Base-by-base conservation (phyloP, 1,140 invertebrate genomes). In the Saccostrea glomerata region DNA sequence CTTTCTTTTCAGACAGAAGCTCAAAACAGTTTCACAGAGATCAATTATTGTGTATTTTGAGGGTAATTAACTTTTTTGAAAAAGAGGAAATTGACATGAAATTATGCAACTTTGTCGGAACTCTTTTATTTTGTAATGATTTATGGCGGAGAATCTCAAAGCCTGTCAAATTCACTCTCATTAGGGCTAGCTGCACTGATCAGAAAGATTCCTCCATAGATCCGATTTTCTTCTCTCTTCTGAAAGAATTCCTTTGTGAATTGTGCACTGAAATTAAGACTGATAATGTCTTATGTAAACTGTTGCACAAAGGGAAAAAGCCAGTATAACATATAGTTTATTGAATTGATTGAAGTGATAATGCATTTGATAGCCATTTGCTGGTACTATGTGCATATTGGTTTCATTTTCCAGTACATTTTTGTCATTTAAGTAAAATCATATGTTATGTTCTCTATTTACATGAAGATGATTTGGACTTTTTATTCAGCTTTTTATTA, bases 151-250 rank as follows among this genome's bases (percentile, higher is more conserved):
- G 87, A 58, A 70, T 70, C 36, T 12, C 70, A 63, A 87, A 15
- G 58, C 87, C 47, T 70, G 70, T 83, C 87, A 83, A 84, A 66
- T 17, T 36, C 60, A 82, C 86, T 55, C 63, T 82, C 86, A 84
- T 58, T 56, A 84, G 60, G 77, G 63, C 86, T n/a, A 47, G 56
- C n/a, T 56, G 36, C 56, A 63, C 77, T 87, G 56, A 66, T 47
- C 47, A 47, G 47, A 47, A 36, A 13, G 70, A 36, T 77, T 77
- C 25, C 70, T 20, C 70, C 30, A 9, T 36, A 25, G 25, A 77
- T 77, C 70, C 11, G 12, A 77, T 30, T 36, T 30, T 77, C 25
- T 36, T 77, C 15, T 30, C 13, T 36, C 13, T 25, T 47, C 9
- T 47, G 47, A 36, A 30, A 36, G 70, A 36, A 36, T 77, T 77